These are phyloP conservation scores for Chlorospingus semifuscus DNA, from an alignment of 2,797 vertebrate species.

Conservation along the genomic window DNA sequence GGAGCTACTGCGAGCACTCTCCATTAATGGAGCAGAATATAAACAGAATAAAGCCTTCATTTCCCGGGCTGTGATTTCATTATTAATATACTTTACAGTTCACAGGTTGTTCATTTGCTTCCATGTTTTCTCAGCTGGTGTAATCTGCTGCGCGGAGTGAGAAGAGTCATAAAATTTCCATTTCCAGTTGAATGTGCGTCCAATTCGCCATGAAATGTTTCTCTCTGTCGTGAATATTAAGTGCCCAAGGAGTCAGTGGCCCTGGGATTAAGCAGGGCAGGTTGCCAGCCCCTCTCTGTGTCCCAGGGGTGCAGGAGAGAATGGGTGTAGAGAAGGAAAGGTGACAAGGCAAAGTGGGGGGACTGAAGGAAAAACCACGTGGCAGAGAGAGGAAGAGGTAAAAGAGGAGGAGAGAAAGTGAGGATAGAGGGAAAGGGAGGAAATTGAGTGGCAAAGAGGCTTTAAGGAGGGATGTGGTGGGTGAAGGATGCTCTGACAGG, in stretches of 20 bases:
- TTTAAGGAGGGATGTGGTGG: background rate
- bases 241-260: slow-evolving; percentile 50
- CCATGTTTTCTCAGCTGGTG: slow-evolving; percentile 80
- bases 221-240: slow-evolving; percentile 82
- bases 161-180: slow-evolving; percentile 83
- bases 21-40: slow-evolving; percentile 83
- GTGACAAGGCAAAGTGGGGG: background rate
- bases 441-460: no score
- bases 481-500: fast-evolving
- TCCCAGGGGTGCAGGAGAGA: background rate
- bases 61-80: slow-evolving; percentile 80
- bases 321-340: background rate
- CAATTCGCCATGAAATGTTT: slow-evolving; percentile 83
- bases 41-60: slow-evolving; percentile 83
- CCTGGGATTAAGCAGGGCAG: slow-evolving; percentile 55
- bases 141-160: slow-evolving; percentile 74
- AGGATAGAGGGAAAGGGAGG: background rate
- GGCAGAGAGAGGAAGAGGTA: background rate
- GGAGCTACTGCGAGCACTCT: slow-evolving; percentile 71
- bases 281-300: background rate
- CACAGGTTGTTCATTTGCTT: slow-evolving; percentile 78
- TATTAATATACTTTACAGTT: slow-evolving; percentile 85
- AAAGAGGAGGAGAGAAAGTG: background rate
- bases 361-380: fast-evolving
- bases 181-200: slow-evolving; percentile 81